These are phyloP conservation scores for Hylaea fasciaria DNA, from an alignment of 2,888 invertebrate genomes.

Conservation along the genomic window DNA sequence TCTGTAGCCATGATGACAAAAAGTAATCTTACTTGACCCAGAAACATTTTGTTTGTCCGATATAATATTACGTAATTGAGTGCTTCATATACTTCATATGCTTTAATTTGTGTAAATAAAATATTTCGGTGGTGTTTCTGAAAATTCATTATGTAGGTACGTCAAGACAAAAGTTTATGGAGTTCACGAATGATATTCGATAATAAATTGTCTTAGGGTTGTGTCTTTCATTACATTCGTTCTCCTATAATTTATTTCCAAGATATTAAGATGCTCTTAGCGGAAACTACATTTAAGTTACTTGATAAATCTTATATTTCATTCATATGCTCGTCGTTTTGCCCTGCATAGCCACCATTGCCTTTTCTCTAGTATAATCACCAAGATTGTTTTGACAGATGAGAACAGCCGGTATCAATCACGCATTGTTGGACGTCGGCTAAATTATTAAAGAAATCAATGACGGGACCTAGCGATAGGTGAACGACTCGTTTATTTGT, in stretches of 20 bases:
- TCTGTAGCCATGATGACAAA: slow-evolving; percentile 9
- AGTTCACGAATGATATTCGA: too few relatives aligned
- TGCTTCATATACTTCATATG: background rate
- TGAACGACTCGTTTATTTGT: slow-evolving; percentile 79
- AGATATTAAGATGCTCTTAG: too few relatives aligned
- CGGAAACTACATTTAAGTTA: background rate
- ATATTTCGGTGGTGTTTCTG: too few relatives aligned
- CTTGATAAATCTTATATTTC: background rate
- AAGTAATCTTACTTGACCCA: slow-evolving; percentile 22
- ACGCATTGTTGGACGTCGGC: slow-evolving; percentile 45
- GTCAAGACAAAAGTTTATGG: too few relatives aligned
- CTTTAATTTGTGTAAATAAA: too few relatives aligned
- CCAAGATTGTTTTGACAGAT: slow-evolving; percentile 45
- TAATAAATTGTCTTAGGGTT: too few relatives aligned
- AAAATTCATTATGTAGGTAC: too few relatives aligned
- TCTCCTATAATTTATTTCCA: too few relatives aligned
- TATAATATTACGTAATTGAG: background rate
- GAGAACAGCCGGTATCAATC: slow-evolving; percentile 48
- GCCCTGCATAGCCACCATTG: slow-evolving; percentile 1
- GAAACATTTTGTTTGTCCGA: slow-evolving; percentile 7
- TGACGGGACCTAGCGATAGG: slow-evolving; percentile 58
- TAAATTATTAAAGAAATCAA: slow-evolving; percentile 53
- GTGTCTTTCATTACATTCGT: too few relatives aligned
- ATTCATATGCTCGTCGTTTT: background rate
- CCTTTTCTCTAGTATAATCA: slow-evolving; percentile 15